A percentile compares a stretch with the other conserved stretches of the same genome.
Conservation (phyloP, 1,140 invertebrate genomes). For the Tetramorium simillimum region DNA sequence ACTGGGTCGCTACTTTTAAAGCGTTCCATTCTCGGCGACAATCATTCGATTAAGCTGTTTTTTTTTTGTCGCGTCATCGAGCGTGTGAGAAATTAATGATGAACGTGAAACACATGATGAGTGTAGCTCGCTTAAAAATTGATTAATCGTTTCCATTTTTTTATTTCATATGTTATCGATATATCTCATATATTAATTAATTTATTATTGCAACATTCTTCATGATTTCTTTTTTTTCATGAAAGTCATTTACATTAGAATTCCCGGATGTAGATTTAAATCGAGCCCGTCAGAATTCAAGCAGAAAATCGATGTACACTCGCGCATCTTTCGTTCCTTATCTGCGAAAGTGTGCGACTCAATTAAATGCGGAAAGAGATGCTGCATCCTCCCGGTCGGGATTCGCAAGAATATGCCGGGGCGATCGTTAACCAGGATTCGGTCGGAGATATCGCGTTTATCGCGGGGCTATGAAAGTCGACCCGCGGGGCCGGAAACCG, state of each 20-base stretch:
- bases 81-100: neutral
- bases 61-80: neutral
- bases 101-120: neutral
- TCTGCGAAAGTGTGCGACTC: constrained; percentile 25
- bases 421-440: constrained; percentile 33
- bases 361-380: constrained; percentile 31
- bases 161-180: neutral
- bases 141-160: neutral
- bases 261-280: neutral
- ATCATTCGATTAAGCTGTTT: neutral
- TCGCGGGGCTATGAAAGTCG: constrained; percentile 70
- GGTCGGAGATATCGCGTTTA: constrained; percentile 67
- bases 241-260: neutral
- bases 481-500: constrained; percentile 76
- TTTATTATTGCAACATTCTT: neutral
- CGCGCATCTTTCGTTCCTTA: neutral
- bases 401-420: constrained; percentile 10
- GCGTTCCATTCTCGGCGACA: neutral
- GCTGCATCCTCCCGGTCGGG: neutral
- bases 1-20: neutral
- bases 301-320: neutral
- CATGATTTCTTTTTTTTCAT: no score
- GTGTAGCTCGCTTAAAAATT: neutral
- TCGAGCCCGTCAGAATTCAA: neutral
- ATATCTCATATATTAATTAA: neutral